Evolutionary conservation across 2,888 invertebrate genomes (phyloP), one percentile per base, ranked within the genome.

Genomic region (Eugnorisma glareosa): DNA sequence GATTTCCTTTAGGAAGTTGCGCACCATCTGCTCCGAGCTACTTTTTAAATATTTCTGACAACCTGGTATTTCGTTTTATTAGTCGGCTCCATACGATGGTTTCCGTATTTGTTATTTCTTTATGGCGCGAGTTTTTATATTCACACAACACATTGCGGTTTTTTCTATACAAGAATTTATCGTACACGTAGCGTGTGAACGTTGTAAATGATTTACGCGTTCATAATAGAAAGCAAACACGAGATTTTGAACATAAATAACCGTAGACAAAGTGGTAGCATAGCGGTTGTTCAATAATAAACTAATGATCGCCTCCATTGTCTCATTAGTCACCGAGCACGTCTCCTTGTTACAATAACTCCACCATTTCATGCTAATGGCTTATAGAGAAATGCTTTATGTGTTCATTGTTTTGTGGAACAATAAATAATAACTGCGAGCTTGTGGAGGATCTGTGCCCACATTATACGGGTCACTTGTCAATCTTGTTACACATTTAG

Each of bases 341-440:
- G 85, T 83, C 86, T 87, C 86, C 83, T 83, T 81, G 77, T 81
- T 86, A 86, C 87, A 87, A 91, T 90, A 91, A 90, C 89, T 91
- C 90, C 88, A 91, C 92, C 93, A 92, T 92, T 91, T 92, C 91
- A 94, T 93, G 93, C 92, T 94, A 94, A 95, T 93, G 89, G 95
- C 95, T 95, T 94, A 90, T 94, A 94, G 94, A 93, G 92, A 94
- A 94, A 93, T 93, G 95, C 94, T 95, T 95, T 95, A 95, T 93
- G 92, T 94, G 94, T 94, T 90, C 92, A 94, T 95, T 96, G 95
- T 96, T 93, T 91, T 89, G 93, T 93, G 92, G 90, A 92, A 94
- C 92, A 93, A 95, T 95, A 94, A 94, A 94, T 94, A 92, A 92
- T 91, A 87, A 85, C 81, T 85, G 85, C 88, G 88, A 89, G 84